Conservation (phyloP, 2,797 vertebrate species). For the Sebastes variabilis region DNA sequence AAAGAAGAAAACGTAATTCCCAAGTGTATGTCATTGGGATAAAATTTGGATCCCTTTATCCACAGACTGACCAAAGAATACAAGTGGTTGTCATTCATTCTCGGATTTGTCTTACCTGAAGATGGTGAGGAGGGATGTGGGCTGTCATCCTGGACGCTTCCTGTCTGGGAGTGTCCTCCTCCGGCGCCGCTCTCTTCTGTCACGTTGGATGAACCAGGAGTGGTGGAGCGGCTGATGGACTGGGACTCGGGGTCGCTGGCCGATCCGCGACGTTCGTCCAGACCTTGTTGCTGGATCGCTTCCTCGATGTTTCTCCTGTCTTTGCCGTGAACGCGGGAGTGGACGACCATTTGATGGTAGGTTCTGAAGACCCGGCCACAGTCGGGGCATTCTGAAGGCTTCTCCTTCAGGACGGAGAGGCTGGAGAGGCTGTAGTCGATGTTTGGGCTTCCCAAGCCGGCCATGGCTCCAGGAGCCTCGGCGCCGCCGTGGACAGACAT, state of each 20-base stretch:
- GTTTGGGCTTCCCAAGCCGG: constrained; percentile 84
- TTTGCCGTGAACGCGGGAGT: constrained; percentile 95
- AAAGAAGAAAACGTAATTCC: background rate
- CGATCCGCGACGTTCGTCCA: constrained; percentile 95
- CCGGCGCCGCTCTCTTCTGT: constrained; percentile 96
- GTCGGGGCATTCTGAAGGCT: constrained; percentile 96
- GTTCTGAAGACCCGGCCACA: constrained; percentile 97
- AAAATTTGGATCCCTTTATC: background rate
- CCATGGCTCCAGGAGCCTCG: constrained; percentile 65
- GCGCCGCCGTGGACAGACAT: constrained; percentile 83
- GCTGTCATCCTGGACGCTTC: constrained; percentile 97
- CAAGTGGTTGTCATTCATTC: constrained; percentile 1
- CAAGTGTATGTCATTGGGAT: background rate
- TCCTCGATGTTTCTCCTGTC: constrained; percentile 91
- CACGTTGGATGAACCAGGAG: constrained; percentile 96
- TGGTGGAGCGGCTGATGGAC: constrained; percentile 98
- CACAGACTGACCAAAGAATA: background rate
- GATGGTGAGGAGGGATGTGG: constrained; percentile 97
- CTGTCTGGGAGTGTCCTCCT: constrained; percentile 95
- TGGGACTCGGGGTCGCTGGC: constrained; percentile 98
- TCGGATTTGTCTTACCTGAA: constrained; percentile 87
- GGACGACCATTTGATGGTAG: constrained; percentile 98
- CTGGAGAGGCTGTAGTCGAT: constrained; percentile 91
- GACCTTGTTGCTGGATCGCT: constrained; percentile 83
- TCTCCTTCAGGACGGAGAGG: constrained; percentile 91